A percentile compares a stretch with the other conserved stretches of the same genome.
Evolutionary conservation across 2,797 vertebrate species (phyloP).

Genomic region (Trachops cirrhosus): DNA sequence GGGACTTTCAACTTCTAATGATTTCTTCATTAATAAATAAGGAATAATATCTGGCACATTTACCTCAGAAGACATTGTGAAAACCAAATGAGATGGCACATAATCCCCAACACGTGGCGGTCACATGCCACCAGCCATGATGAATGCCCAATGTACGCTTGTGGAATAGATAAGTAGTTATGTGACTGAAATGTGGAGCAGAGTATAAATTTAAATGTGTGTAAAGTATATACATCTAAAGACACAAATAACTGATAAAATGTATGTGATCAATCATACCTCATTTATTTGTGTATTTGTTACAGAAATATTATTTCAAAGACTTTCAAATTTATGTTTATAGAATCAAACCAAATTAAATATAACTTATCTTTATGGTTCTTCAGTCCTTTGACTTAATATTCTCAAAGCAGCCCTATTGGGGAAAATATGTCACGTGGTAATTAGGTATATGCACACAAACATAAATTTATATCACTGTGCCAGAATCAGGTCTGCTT

Average conservation of each 20-base stretch:
- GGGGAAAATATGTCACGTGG: background rate
- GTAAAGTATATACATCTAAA: background rate
- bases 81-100: background rate
- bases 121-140: background rate
- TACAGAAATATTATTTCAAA: background rate
- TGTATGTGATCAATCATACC: background rate
- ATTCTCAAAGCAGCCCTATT: background rate
- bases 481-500: background rate
- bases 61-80: background rate
- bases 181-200: background rate
- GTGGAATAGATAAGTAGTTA: background rate
- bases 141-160: background rate
- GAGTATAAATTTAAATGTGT: background rate
- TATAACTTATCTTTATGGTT: background rate
- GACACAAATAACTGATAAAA: background rate
- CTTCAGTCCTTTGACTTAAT: background rate
- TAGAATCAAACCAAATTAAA: conserved; percentile 7
- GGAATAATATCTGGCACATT: background rate
- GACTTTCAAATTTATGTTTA: background rate
- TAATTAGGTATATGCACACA: background rate
- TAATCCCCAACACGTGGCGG: background rate
- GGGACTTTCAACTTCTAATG: background rate
- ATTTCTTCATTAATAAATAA: conserved; percentile 16
- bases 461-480: background rate
- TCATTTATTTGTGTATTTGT: background rate